Evolutionary conservation across 2,797 vertebrate species (phyloP).

Genomic region (Taeniopygia guttata): DNA sequence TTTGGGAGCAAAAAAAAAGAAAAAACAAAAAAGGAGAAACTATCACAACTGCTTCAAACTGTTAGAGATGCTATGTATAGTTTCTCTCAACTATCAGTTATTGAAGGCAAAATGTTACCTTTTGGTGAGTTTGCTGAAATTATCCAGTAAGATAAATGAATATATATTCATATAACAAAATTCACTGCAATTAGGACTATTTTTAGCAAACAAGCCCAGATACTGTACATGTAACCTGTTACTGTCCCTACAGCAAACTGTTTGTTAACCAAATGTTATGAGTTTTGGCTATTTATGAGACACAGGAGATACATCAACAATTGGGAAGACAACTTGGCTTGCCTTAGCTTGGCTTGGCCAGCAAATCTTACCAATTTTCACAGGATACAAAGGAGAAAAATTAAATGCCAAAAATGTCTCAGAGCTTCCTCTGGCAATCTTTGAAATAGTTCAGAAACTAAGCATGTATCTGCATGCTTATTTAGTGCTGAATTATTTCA

Average conservation of each 20-base stretch:
- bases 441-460: not conserved
- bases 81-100: not conserved
- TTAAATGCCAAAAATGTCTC: not conserved
- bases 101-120: not conserved
- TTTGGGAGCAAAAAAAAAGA: too few relatives aligned
- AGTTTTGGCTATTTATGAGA: not conserved
- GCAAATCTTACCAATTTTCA: not conserved
- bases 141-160: not conserved
- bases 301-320: not conserved
- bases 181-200: not conserved
- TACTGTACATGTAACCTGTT: not conserved
- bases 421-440: not conserved
- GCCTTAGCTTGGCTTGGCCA: not conserved
- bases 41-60: not conserved
- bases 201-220: not conserved
- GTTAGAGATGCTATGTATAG: not conserved
- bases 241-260: not conserved
- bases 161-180: not conserved
- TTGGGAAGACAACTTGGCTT: not conserved
- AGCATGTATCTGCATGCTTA: not conserved
- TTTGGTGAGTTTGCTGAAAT: not conserved
- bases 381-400: not conserved
- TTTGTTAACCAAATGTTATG: not conserved
- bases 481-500: not conserved
- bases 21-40: not conserved